Evolutionary conservation across 2,113 vertebrate species (phyloP), one percentile per base, ranked within the genome.

Genomic region (Tonatia bakeri): DNA sequence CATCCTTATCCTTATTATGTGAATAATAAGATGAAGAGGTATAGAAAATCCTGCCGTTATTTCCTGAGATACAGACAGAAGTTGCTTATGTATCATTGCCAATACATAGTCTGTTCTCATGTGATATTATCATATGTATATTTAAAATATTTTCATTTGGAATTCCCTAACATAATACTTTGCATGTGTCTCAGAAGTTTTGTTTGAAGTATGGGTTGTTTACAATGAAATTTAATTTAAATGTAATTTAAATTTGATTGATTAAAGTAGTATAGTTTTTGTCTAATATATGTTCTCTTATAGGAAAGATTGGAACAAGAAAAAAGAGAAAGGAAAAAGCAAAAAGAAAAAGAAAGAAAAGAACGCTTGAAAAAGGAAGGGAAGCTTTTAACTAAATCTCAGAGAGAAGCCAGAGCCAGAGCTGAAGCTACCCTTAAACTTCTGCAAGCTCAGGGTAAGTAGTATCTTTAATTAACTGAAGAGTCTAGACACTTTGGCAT

Each of bases 301-400:
- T 90, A 99, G 99, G 99, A 99, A 98, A 99, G 99, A 70, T 97
- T 99, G 95, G 99, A 99, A 93, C 99, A 99, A 98, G 99, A 99
- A 98, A 98, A 99, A 24, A 99, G 99, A 97, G 99, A 99, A 98
- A 99, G 99, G 96, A 99, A 99, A 98, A 99, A 99, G 92, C 99
- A 99, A 98, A 99, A 99, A 98, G 99, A 99, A 96, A 99, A 99
- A 95, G 99, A 99, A 98, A 98, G 99, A 90, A 99, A 99, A 96
- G 99, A 99, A 95, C 99, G 99, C 3, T 98, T 99, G 97, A 99
- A 99, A 98, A 99, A 99, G 97, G 99, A 99, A 96, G 99, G 99
- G 40, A 99, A 99, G 65, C 99, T 99, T 70, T 98, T 99, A 97
- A 99, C 99, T 31, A 99, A 99, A 97, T 0, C 99, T 40, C 99